Percentiles rank a stretch among this genome's conserved stretches.
Evolutionary conservation across 2,113 vertebrate species (phyloP).

Genomic region (Nesoenas mayeri): DNA sequence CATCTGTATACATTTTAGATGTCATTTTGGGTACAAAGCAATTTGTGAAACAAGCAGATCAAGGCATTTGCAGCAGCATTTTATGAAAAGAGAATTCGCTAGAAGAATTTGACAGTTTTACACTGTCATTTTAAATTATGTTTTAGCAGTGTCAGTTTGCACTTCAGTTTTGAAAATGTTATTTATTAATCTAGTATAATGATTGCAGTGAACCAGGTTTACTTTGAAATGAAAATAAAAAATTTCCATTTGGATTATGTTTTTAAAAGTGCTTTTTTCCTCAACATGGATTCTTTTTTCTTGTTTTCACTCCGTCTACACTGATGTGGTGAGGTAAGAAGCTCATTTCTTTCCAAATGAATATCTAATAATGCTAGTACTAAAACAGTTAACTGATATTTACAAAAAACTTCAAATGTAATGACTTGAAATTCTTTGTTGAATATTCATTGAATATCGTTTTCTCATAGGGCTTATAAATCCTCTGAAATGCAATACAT

Average conservation of each 20-base stretch:
- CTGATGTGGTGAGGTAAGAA: not conserved
- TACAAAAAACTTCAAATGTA: conserved; percentile 73
- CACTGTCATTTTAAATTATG: conserved; percentile 20
- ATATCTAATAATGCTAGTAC: conserved; percentile 43
- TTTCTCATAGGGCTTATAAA: conserved; percentile 71
- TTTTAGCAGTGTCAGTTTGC: not conserved
- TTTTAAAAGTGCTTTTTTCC: not conserved
- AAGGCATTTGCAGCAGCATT: not conserved
- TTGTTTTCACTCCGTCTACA: not conserved
- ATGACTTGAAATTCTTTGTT: conserved; percentile 70
- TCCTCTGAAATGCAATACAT: conserved; percentile 69
- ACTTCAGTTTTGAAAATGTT: conserved; percentile 8
- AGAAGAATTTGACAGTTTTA: conserved; percentile 10
- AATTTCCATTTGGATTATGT: not conserved
- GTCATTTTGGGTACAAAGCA: not conserved
- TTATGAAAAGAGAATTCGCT: conserved; percentile 5
- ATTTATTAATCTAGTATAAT: conserved; percentile 38
- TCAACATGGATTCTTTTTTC: not conserved
- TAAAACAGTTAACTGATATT: conserved; percentile 72
- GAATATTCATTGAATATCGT: conserved; percentile 82
- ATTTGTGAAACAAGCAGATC: conserved; percentile 41
- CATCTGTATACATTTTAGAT: conserved; percentile 29
- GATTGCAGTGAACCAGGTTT: not conserved
- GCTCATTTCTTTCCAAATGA: conserved; percentile 55
- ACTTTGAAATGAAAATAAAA: conserved; percentile 17